Evolutionary conservation across 2,888 invertebrate genomes (phyloP).

Genomic region (Trilocha varians): DNA sequence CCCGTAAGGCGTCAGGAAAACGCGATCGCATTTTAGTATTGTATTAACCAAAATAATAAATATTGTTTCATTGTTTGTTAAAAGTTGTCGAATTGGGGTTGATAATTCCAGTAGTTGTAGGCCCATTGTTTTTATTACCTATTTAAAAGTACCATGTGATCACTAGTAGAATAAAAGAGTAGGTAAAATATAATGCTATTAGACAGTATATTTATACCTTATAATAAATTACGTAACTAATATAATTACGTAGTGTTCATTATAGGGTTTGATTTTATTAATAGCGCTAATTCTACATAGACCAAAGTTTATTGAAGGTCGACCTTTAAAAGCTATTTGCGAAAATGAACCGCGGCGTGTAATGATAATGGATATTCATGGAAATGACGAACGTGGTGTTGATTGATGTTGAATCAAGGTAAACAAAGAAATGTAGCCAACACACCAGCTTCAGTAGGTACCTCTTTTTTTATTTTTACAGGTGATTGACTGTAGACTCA

Average conservation of each 20-base stretch:
- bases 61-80: too few species aligned
- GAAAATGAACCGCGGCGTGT: constrained; percentile 12
- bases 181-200: too few species aligned
- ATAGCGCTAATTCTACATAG: background rate
- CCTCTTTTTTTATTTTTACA: background rate
- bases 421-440: constrained; percentile 11
- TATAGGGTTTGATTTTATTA: background rate
- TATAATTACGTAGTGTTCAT: background rate
- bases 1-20: too few species aligned
- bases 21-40: too few species aligned
- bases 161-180: too few species aligned
- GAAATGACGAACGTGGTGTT: constrained; percentile 24
- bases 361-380: constrained; percentile 22
- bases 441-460: background rate
- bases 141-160: too few species aligned
- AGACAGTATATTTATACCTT: background rate
- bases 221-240: background rate
- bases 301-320: constrained; percentile 8
- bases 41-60: too few species aligned
- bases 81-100: too few species aligned
- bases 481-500: too few species aligned
- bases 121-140: too few species aligned
- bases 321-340: constrained; percentile 23
- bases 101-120: too few species aligned
- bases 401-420: constrained; percentile 29